These are phyloP conservation scores for Onychomys torridus DNA, from an alignment of 2,797 vertebrate genomes.

Conservation along the genomic window DNA sequence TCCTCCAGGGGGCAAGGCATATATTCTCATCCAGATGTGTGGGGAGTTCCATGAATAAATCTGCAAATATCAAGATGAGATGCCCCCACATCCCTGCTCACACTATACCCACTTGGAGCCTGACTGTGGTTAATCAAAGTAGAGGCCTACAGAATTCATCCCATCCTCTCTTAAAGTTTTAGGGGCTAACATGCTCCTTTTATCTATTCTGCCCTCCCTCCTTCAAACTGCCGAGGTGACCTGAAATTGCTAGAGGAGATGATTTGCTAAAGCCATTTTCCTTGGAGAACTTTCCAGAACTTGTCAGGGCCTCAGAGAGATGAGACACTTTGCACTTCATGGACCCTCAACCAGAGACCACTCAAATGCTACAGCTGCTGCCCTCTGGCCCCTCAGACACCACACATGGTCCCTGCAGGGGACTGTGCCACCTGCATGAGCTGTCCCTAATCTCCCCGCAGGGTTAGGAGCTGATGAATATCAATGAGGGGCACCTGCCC, in stretches of 20 bases:
- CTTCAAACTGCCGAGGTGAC: background rate
- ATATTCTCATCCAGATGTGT: conserved; percentile 80
- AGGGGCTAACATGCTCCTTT: background rate
- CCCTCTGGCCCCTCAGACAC: background rate
- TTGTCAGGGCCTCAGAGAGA: background rate
- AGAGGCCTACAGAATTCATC: background rate
- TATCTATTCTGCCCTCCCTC: background rate
- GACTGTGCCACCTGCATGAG: fast-evolving
- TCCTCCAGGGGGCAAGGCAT: conserved; percentile 80
- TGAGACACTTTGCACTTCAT: fast-evolving
- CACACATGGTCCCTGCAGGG: fast-evolving
- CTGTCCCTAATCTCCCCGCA: background rate
- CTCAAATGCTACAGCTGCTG: background rate
- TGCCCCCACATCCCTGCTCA: background rate
- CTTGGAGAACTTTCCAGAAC: background rate
- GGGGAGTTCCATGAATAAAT: conserved; percentile 80
- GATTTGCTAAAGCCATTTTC: background rate
- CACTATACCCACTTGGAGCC: background rate
- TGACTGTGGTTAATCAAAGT: conserved; percentile 71
- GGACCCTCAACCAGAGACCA: background rate
- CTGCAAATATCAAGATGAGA: conserved; percentile 78
- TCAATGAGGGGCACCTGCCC: background rate
- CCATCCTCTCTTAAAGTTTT: conserved; percentile 3
- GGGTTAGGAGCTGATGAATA: background rate
- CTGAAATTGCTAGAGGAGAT: background rate